A percentile compares a stretch with the other conserved stretches of the same genome.
Conservation (phyloP, 2,888 invertebrate genomes). For the Brachylomia viminalis region DNA sequence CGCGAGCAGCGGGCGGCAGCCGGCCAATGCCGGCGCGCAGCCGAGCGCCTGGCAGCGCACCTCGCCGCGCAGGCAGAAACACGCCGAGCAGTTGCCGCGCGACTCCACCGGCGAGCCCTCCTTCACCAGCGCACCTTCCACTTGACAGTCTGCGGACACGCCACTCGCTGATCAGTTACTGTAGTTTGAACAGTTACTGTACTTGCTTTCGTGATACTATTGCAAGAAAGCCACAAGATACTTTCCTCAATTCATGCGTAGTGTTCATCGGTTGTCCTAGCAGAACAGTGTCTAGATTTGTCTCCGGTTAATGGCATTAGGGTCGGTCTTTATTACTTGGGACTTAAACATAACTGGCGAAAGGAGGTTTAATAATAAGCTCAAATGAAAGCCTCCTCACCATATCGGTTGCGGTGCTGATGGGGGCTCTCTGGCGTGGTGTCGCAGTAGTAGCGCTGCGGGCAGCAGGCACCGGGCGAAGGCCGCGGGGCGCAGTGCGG, state of each 20-base stretch:
- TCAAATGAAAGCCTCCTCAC: constrained; percentile 30
- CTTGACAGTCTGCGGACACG: constrained; percentile 90
- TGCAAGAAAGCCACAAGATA: neutral
- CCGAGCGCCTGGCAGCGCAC: constrained; percentile 94
- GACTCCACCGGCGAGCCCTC: constrained; percentile 75
- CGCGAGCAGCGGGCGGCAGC: constrained; percentile 94
- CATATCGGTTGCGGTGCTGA: constrained; percentile 26
- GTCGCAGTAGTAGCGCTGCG: constrained; percentile 93
- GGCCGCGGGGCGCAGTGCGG: constrained; percentile 93
- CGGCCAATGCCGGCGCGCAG: constrained; percentile 94
- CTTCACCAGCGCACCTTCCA: constrained; percentile 89
- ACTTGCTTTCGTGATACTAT: neutral
- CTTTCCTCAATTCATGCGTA: neutral
- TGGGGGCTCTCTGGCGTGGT: constrained; percentile 50
- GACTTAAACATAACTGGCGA: neutral
- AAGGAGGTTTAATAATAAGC: too few species aligned
- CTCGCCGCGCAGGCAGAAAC: constrained; percentile 94
- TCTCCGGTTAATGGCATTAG: neutral
- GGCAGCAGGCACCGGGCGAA: constrained; percentile 93
- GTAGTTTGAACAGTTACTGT: neutral
- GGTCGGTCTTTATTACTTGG: neutral
- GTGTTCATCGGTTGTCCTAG: neutral
- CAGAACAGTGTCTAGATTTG: neutral
- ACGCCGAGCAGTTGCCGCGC: constrained; percentile 93
- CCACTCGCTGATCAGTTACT: neutral